Conservation (phyloP, 1,140 invertebrate species). For the Phthorimaea operculella region DNA sequence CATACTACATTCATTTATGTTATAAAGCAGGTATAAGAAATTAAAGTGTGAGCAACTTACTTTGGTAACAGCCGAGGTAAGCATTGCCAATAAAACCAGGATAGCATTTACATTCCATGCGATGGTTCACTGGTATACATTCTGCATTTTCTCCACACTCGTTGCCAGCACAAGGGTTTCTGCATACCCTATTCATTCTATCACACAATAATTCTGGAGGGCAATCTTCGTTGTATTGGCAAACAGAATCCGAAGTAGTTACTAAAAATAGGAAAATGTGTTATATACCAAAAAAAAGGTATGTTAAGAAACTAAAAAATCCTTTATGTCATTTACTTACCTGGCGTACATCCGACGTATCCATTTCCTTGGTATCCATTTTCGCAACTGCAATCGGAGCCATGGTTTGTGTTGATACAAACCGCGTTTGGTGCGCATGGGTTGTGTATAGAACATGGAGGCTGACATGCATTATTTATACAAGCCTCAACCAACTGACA, state of each 20-base stretch:
- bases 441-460: slow-evolving; percentile 83
- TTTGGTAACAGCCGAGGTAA: slow-evolving; percentile 75
- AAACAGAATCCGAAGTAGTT: slow-evolving; percentile 75
- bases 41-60: slow-evolving; percentile 67
- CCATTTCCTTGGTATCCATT: slow-evolving; percentile 90
- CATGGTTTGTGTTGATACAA: slow-evolving; percentile 90
- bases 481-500: slow-evolving; percentile 85
- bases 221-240: slow-evolving; percentile 91
- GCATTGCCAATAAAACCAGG: slow-evolving; percentile 83
- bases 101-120: slow-evolving; percentile 81
- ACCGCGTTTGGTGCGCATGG: slow-evolving; percentile 86
- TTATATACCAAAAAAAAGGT: background rate
- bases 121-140: slow-evolving; percentile 81
- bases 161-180: slow-evolving; percentile 84
- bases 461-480: slow-evolving; percentile 81
- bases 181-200: slow-evolving; percentile 82
- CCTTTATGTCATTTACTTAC: slow-evolving; percentile 63
- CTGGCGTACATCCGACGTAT: slow-evolving; percentile 79
- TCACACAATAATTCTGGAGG: slow-evolving; percentile 84
- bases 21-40: slow-evolving; percentile 69
- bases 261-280: slow-evolving; percentile 61
- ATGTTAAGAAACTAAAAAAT: background rate
- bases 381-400: slow-evolving; percentile 84
- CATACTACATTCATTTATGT: background rate
- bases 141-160: slow-evolving; percentile 87